These are phyloP conservation scores for Scomber japonicus DNA, from an alignment of 2,113 vertebrate genomes.

Conservation along the genomic window DNA sequence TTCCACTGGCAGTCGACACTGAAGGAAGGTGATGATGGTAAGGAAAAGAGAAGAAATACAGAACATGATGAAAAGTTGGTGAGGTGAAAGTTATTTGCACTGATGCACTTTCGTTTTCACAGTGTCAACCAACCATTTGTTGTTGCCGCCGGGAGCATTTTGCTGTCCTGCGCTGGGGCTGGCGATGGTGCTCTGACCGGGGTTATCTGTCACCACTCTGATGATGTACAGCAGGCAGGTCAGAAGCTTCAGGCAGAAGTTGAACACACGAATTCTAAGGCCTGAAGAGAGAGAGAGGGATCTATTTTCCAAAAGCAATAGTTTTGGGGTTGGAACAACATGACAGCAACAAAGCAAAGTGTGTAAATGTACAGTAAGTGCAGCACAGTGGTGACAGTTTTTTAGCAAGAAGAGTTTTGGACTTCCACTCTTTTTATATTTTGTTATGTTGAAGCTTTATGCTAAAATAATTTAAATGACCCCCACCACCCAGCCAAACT, in stretches of 20 bases:
- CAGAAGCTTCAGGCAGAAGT: constrained; percentile 96
- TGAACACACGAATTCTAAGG: constrained; percentile 95
- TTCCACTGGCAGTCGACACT: constrained; percentile 81
- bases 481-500: too few species aligned
- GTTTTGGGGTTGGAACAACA: not conserved
- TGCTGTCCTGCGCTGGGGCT: constrained; percentile 54
- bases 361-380: not conserved
- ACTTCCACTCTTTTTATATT: too few species aligned
- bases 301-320: not conserved
- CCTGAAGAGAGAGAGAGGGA: constrained; percentile 76
- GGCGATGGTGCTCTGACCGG: constrained; percentile 72
- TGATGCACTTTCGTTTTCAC: too few species aligned
- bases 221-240: constrained; percentile 96
- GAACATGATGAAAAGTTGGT: not conserved
- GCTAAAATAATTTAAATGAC: too few species aligned
- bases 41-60: not conserved
- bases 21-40: constrained; percentile 6
- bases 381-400: not conserved
- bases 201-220: constrained; percentile 92
- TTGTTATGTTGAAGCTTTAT: too few species aligned
- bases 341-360: not conserved
- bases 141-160: constrained; percentile 55
- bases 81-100: not conserved
- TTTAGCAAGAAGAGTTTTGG: not conserved
- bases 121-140: constrained; percentile 71